Conservation (phyloP, 2,888 invertebrate species). For the Schrankia costaestrigalis region DNA sequence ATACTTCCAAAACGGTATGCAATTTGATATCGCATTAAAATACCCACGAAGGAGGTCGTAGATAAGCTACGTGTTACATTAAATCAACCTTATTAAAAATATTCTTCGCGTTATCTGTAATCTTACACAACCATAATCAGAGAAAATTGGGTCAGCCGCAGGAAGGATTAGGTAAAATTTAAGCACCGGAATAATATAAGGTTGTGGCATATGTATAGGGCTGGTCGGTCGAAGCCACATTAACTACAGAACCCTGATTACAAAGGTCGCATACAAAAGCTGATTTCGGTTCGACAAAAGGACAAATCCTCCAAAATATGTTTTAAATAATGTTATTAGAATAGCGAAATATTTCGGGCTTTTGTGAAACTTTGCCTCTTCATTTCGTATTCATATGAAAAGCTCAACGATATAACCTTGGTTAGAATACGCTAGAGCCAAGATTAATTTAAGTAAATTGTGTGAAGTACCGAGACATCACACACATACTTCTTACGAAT, state of each 20-base stretch:
- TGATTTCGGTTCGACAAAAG: constrained; percentile 6
- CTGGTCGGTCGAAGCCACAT: constrained; percentile 10
- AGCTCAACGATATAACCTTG: too few relatives aligned
- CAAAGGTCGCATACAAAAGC: constrained; percentile 6
- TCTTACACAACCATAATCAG: constrained; percentile 50
- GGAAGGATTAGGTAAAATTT: constrained; percentile 57
- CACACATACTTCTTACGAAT: too few relatives aligned
- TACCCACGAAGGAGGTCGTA: constrained; percentile 12
- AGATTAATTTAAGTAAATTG: too few relatives aligned
- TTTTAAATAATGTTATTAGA: constrained; percentile 5
- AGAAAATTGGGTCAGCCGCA: constrained; percentile 42
- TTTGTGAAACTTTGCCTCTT: too few relatives aligned
- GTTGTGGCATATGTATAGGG: constrained; percentile 22
- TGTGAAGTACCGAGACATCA: too few relatives aligned
- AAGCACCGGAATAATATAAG: constrained; percentile 53
- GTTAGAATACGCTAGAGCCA: too few relatives aligned
- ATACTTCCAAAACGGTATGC: background rate
- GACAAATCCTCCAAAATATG: constrained; percentile 5
- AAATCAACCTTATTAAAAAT: constrained; percentile 22
- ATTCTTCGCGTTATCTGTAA: constrained; percentile 39
- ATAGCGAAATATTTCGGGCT: too few relatives aligned
- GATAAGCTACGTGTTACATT: constrained; percentile 19
- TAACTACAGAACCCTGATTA: constrained; percentile 6
- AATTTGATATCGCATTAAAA: constrained; percentile 16
- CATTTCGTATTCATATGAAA: too few relatives aligned